phyloP scores from a whole-genome alignment of 2,113 vertebrate species.

The Myiagra hebetior region DNA sequence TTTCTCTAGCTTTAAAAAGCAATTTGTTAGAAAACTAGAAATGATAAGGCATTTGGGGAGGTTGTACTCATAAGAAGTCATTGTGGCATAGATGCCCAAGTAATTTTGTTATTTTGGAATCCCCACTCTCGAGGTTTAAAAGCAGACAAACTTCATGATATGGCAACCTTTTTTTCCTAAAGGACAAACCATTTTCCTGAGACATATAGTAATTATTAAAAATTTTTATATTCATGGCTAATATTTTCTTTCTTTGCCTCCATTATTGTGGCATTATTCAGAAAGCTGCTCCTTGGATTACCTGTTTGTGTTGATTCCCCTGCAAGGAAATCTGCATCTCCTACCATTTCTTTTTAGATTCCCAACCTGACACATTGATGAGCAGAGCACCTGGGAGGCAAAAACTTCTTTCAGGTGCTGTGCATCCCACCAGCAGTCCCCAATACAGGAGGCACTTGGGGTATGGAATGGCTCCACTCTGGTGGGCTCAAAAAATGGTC shows the following conservation, averaged over 20 bases:
- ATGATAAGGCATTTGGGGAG: background rate
- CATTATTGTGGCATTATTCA: background rate
- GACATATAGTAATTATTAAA: background rate
- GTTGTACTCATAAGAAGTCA: background rate
- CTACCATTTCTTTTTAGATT: background rate
- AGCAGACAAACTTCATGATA: background rate
- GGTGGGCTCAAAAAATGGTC: background rate
- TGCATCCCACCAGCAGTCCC: background rate
- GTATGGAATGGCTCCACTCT: background rate
- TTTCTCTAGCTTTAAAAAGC: background rate
- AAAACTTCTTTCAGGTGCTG: background rate
- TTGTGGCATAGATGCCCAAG: background rate
- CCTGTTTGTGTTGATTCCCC: background rate
- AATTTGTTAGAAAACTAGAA: background rate
- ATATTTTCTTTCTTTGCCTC: background rate
- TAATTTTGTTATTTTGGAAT: background rate
- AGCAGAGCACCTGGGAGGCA: background rate
- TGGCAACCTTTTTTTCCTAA: background rate
- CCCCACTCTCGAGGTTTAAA: background rate
- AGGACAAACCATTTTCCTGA: background rate
- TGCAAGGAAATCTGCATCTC: background rate
- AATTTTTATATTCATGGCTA: background rate
- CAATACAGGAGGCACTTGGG: background rate
- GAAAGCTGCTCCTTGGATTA: background rate
- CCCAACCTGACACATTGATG: accelerated